phyloP scores from a whole-genome alignment of 2,888 invertebrate species.

The Cenopis cana region DNA sequence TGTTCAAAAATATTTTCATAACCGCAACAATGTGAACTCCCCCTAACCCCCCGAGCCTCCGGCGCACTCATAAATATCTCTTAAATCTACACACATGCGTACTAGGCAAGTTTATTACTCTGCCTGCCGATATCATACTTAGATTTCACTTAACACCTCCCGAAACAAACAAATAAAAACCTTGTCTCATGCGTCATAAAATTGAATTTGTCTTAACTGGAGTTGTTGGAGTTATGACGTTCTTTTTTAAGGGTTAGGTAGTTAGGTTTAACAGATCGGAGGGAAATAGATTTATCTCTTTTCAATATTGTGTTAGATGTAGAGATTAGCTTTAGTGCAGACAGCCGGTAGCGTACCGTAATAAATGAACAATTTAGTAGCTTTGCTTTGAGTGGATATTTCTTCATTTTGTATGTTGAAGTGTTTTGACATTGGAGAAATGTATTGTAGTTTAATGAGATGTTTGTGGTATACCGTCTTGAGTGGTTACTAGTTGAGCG shows the following conservation, averaged over 20 bases:
- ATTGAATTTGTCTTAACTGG: constrained; percentile 36
- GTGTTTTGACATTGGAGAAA: constrained; percentile 16
- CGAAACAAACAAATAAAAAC: constrained; percentile 42
- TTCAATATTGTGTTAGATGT: constrained; percentile 50
- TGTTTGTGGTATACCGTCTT: no score
- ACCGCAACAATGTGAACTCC: constrained; percentile 45
- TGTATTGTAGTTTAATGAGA: not conserved
- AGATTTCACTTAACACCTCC: constrained; percentile 58
- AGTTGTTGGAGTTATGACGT: constrained; percentile 42
- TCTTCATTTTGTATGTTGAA: constrained; percentile 23
- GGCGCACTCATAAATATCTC: constrained; percentile 58
- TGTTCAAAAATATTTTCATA: constrained; percentile 12
- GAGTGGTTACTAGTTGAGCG: no score
- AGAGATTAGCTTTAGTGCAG: constrained; percentile 38
- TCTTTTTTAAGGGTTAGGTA: constrained; percentile 41
- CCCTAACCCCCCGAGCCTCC: constrained; percentile 56
- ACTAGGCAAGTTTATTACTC: constrained; percentile 67
- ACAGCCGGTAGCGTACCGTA: constrained; percentile 41
- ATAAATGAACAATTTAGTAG: constrained; percentile 39
- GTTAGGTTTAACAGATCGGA: constrained; percentile 56
- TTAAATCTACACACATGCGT: constrained; percentile 68
- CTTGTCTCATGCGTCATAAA: constrained; percentile 27
- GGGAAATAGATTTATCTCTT: constrained; percentile 58
- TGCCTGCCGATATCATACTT: constrained; percentile 60
- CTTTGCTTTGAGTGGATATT: constrained; percentile 10